Percentiles rank a stretch among this genome's conserved stretches.
Evolutionary conservation across 2,797 vertebrate species (phyloP).

Genomic region (Gadopsis marmoratus): DNA sequence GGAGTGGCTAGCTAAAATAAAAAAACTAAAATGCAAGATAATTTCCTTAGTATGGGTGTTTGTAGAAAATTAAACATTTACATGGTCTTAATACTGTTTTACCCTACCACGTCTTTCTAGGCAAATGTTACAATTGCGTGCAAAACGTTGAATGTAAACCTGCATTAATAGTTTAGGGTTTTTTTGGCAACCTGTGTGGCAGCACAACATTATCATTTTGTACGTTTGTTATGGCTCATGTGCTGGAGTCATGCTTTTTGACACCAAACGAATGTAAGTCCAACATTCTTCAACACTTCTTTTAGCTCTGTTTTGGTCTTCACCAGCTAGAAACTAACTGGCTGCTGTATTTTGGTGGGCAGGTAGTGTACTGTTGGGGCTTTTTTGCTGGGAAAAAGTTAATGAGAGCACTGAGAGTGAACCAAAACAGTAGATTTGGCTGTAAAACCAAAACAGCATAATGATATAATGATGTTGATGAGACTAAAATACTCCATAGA

Average conservation of each 20-base stretch:
- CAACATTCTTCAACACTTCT: neutral
- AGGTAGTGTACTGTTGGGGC: too few relatives aligned
- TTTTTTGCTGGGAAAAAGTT: neutral
- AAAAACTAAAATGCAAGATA: neutral
- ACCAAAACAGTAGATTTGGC: neutral
- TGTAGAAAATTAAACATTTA: neutral
- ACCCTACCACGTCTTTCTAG: too few relatives aligned
- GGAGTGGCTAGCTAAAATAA: neutral
- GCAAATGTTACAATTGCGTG: neutral
- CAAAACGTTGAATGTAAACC: neutral
- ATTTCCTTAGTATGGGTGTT: neutral
- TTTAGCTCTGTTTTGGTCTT: too few relatives aligned
- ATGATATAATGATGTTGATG: too few relatives aligned
- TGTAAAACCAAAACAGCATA: neutral
- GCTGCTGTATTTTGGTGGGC: neutral
- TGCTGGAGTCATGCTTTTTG: neutral
- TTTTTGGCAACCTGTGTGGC: neutral
- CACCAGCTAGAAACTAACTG: neutral
- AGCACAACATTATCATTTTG: neutral
- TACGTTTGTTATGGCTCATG: neutral
- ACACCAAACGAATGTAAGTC: neutral
- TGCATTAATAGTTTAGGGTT: neutral
- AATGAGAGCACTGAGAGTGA: neutral
- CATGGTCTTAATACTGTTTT: neutral
- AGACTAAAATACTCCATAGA: neutral